Evolutionary conservation across 2,113 vertebrate genomes (phyloP), one percentile per base, ranked within the genome.

Genomic region (Pandion haliaetus): DNA sequence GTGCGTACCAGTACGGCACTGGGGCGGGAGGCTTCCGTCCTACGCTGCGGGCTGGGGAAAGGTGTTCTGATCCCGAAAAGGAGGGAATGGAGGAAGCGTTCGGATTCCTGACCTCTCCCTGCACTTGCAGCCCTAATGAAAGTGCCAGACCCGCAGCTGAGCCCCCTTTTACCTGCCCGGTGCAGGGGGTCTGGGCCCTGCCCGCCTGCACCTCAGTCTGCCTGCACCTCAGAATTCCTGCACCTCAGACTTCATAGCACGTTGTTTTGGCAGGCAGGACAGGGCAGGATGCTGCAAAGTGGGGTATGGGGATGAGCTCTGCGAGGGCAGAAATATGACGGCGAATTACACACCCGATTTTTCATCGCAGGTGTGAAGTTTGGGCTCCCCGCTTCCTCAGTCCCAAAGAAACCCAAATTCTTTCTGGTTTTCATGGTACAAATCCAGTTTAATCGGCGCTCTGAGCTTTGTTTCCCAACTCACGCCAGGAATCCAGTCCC

Each of bases 401-500:
- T 34, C 14, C 16, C 23, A 4, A 49, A 42, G 31, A 79, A 66
- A 54, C 6, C 5, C 3, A 0, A 61, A 49, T 62, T 62, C 9
- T 17, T 14, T n/a, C 40, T 57, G n/a, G 31, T 50, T 62, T 67
- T 59, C 7, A 4, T 2, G 9, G 15, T 11, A 28, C 9, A 5
- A 16, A 26, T 26, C 19, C 9, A 26, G 20, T 11, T 17, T 50
- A 55, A 49, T 36, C 0, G 5, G 10, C 0, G 5, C 12, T 32
- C 45, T 45, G 57, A 83, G 34, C 44, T 69, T 59, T 16, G 24
- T 45, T 88, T 58, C 14, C 32, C 17, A 44, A 47, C 47, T 74
- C 18, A 14, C 0, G 0, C 25, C 0, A 0, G 20, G n/a, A 81
- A 69, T 52, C 32, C 26, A 5, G 28, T 11, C 24, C 58, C 36